Base-by-base conservation (phyloP, 2,797 vertebrate species). In the Gorsachius magnificus region DNA sequence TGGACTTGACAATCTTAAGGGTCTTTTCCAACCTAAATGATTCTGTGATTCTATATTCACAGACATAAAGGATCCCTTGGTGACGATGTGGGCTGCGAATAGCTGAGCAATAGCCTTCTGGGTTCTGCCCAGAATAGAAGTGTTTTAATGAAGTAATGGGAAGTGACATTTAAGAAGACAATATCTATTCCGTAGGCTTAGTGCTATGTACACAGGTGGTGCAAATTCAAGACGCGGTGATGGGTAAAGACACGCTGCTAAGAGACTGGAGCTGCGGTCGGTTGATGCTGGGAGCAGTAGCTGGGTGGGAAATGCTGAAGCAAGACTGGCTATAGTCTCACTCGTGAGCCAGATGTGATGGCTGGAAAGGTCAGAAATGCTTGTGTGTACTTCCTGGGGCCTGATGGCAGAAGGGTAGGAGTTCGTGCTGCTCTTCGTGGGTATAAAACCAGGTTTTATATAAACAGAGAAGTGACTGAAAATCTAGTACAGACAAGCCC, bases 301-400 rank as follows among this genome's bases (percentile, higher is more conserved):
- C 24, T 45, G 38, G 20, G 53, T 26, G 38, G 60, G 24, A 68
- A 83, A 74, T 61, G 33, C 16, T 29, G 72, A 33, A 71, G 35
- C 22, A 54, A 43, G 41, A 22, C 19, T 0, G 0, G 35, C 10
- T 35, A 7, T 11, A 29, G 54, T 22, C 35, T 61, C 1, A 0
- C 43, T 50, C 0, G 0, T 29, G 46, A 71, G 45, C 24, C 41
- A 36, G 53, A 29, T 0, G 1, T 14, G 22, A 11, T 19, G 79
- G 41, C 66, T 79, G 68, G 31, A 26, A 56, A 38, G 41, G 35
- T 88, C 72, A 72, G 41, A 61, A 61, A n/a, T 8, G 28, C 46
- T 35, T 17, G 14, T 25, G 35, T 36, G 31, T 50, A 18, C 71
- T 65, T 58, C 11, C 18, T 41, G 46, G 13, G 60, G 31, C 24